These are phyloP conservation scores for Drosophila kambysellisi DNA, from an alignment of 2,888 invertebrate species.

Conservation along the genomic window DNA sequence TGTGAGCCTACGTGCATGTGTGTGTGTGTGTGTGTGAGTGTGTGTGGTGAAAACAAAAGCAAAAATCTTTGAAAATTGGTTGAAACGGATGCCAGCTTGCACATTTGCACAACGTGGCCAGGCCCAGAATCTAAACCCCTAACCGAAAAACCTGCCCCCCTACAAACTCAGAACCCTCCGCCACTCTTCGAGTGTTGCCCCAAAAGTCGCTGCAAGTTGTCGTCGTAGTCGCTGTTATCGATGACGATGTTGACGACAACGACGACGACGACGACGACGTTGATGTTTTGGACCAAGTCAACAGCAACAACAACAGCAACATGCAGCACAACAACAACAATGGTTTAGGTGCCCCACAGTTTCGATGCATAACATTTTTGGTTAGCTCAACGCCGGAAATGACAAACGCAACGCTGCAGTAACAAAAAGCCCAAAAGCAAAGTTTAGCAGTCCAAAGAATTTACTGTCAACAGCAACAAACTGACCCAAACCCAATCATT, in stretches of 20 bases:
- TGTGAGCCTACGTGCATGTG: constrained; percentile 26
- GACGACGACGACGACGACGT: constrained; percentile 29
- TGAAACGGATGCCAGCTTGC: constrained; percentile 80
- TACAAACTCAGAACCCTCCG: neutral
- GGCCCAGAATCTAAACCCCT: constrained; percentile 34
- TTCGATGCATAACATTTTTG: constrained; percentile 77
- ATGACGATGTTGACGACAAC: constrained; percentile 64
- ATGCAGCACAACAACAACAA: constrained; percentile 14
- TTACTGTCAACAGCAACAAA: constrained; percentile 28
- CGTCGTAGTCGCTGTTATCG: constrained; percentile 58
- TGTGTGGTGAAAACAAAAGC: constrained; percentile 72
- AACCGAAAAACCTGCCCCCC: neutral
- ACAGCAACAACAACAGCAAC: constrained; percentile 18
- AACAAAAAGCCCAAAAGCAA: constrained; percentile 27
- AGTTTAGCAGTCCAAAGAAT: constrained; percentile 45
- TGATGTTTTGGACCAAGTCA: constrained; percentile 15
- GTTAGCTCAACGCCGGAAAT: constrained; percentile 78
- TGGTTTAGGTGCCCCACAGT: constrained; percentile 21
- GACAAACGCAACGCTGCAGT: constrained; percentile 52
- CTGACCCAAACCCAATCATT: constrained; percentile 4
- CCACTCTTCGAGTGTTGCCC: constrained; percentile 11
- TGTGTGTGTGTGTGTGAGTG: constrained; percentile 35
- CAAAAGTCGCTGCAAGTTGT: constrained; percentile 69
- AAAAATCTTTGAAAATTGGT: constrained; percentile 78
- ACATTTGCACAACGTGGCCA: constrained; percentile 77